These are phyloP conservation scores for Strix aluco DNA, from an alignment of 2,113 vertebrate species.

Conservation along the genomic window DNA sequence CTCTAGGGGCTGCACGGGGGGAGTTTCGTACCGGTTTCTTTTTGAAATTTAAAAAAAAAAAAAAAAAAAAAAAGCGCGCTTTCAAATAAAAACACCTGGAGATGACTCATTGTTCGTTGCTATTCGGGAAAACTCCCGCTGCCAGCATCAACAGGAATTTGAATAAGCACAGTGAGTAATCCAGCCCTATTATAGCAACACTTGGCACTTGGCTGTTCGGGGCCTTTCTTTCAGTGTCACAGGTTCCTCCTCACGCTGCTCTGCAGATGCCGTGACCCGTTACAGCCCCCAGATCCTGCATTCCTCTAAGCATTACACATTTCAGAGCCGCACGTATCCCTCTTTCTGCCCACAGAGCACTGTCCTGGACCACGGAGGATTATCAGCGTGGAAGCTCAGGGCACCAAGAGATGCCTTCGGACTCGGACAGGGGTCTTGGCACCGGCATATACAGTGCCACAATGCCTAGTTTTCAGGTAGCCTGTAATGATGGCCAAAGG, in stretches of 20 bases:
- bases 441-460: accelerated
- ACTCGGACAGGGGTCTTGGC: accelerated
- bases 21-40: neutral
- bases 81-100: constrained; percentile 53
- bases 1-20: neutral
- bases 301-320: neutral
- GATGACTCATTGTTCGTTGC: constrained; percentile 36
- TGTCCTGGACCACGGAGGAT: accelerated
- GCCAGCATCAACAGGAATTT: constrained; percentile 28
- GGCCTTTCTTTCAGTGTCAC: neutral
- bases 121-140: constrained; percentile 13
- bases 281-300: neutral
- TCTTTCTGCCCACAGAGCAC: neutral
- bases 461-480: too few relatives aligned
- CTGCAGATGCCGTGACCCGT: neutral
- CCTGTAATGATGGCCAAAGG: neutral
- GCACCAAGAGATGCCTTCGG: neutral
- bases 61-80: neutral
- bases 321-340: neutral
- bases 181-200: neutral
- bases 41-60: neutral
- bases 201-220: neutral
- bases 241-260: neutral
- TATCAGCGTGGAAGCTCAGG: accelerated
- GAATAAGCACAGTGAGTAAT: constrained; percentile 38